These are phyloP conservation scores for Leptodirus hochenwartii DNA, from an alignment of 2,888 invertebrate genomes.

Conservation along the genomic window DNA sequence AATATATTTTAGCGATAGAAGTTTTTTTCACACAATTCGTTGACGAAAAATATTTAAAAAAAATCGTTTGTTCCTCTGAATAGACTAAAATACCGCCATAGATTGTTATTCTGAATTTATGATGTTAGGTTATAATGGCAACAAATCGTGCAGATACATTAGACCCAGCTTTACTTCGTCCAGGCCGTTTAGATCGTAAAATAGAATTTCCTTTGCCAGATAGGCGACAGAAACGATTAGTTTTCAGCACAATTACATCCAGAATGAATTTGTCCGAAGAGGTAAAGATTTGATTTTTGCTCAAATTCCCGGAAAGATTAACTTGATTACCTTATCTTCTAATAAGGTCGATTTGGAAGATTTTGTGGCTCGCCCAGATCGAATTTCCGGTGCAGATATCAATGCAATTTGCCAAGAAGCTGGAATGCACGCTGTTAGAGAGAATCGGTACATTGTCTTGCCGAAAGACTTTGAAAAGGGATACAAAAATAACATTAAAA, in stretches of 20 bases:
- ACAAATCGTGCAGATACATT: slow-evolving; percentile 95
- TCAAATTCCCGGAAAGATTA: background rate
- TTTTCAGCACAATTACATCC: slow-evolving; percentile 94
- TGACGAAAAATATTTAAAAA: slow-evolving; percentile 1
- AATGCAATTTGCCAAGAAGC: slow-evolving; percentile 99
- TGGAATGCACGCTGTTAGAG: slow-evolving; percentile 98
- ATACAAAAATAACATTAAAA: slow-evolving; percentile 98
- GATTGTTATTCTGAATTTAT: too few species aligned
- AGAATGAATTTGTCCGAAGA: slow-evolving; percentile 97
- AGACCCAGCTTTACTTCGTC: slow-evolving; percentile 90
- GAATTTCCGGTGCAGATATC: slow-evolving; percentile 97
- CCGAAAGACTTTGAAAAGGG: slow-evolving; percentile 99
- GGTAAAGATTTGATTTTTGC: slow-evolving; percentile 16
- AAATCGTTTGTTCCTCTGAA: slow-evolving; percentile 11
- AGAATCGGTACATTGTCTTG: slow-evolving; percentile 96
- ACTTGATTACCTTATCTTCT: background rate
- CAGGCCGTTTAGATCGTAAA: slow-evolving; percentile 93
- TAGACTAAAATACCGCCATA: too few species aligned
- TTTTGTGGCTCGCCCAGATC: slow-evolving; percentile 95
- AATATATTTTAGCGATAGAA: too few species aligned
- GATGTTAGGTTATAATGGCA: slow-evolving; percentile 83
- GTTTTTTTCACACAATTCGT: too few species aligned
- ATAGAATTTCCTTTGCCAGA: slow-evolving; percentile 98
- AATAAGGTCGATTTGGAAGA: slow-evolving; percentile 83
- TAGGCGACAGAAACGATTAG: slow-evolving; percentile 76